phyloP scores from a whole-genome alignment of 2,113 vertebrate species.

The Eupsittula cactorum region DNA sequence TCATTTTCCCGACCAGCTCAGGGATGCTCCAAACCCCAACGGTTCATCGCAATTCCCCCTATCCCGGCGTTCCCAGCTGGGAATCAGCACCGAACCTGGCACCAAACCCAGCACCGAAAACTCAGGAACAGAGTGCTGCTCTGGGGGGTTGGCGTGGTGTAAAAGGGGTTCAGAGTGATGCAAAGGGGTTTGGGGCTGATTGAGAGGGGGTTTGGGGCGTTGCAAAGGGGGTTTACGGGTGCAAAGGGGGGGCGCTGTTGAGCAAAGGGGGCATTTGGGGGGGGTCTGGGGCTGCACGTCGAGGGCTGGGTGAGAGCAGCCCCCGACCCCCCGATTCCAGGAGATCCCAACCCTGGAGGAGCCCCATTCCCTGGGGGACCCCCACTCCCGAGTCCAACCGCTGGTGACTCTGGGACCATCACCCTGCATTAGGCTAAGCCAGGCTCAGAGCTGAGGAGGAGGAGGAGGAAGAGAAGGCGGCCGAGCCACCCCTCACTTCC shows the following conservation, averaged over 20 bases:
- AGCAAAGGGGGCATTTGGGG: not conserved
- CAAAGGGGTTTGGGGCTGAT: too few relatives aligned
- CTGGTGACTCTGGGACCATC: not conserved
- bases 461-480: not conserved
- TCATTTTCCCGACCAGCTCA: not conserved
- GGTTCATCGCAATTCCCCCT: not conserved
- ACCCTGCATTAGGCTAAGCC: not conserved
- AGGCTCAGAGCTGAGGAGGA: not conserved
- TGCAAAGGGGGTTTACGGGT: not conserved
- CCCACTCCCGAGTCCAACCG: not conserved
- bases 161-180: too few relatives aligned
- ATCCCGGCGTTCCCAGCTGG: not conserved
- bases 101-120: fast-evolving
- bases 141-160: too few relatives aligned
- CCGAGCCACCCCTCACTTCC: not conserved
- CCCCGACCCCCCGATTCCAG: not conserved
- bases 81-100: not conserved
- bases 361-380: not conserved
- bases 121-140: not conserved
- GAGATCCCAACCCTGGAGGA: not conserved
- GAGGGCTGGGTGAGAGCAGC: not conserved
- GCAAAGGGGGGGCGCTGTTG: not conserved
- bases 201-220: too few relatives aligned
- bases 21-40: not conserved
- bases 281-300: not conserved